Percentiles rank a stretch among this genome's conserved stretches.
phyloP scores from a whole-genome alignment of 2,888 invertebrate genomes.

The Microchrysa polita region DNA sequence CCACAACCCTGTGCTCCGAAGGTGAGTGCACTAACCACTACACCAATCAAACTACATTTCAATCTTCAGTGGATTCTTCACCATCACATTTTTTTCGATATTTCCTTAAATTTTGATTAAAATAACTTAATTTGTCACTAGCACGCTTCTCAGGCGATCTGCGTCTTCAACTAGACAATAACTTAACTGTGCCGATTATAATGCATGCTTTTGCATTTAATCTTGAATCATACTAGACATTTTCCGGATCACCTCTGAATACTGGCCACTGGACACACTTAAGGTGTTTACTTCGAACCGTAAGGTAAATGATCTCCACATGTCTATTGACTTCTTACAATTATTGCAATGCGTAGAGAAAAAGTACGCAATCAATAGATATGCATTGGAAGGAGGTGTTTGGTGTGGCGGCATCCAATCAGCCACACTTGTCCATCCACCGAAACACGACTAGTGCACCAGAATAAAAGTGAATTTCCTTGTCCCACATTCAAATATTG shows the following conservation, averaged over 20 bases:
- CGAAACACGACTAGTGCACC: conserved; percentile 5
- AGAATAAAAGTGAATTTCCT: conserved; percentile 30
- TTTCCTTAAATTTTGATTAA: no score
- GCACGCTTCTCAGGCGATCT: neutral
- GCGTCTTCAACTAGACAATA: neutral
- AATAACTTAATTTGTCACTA: no score
- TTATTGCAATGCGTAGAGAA: neutral
- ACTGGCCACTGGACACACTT: neutral
- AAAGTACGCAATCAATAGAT: no score
- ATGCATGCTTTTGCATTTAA: conserved; percentile 10
- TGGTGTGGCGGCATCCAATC: no score
- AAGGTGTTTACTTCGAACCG: neutral
- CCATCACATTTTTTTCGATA: no score
- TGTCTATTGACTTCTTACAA: neutral
- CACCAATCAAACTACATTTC: no score
- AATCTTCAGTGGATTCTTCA: no score
- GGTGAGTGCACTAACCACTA: no score
- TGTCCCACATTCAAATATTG: conserved; percentile 27
- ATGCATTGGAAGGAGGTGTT: neutral
- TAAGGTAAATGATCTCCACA: neutral
- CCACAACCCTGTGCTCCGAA: no score
- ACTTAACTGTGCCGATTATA: neutral
- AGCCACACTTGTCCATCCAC: neutral
- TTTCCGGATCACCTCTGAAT: conserved; percentile 15
- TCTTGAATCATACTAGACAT: neutral